Conservation (phyloP, 2,888 invertebrate species). For the Eupelmus urozonus region DNA sequence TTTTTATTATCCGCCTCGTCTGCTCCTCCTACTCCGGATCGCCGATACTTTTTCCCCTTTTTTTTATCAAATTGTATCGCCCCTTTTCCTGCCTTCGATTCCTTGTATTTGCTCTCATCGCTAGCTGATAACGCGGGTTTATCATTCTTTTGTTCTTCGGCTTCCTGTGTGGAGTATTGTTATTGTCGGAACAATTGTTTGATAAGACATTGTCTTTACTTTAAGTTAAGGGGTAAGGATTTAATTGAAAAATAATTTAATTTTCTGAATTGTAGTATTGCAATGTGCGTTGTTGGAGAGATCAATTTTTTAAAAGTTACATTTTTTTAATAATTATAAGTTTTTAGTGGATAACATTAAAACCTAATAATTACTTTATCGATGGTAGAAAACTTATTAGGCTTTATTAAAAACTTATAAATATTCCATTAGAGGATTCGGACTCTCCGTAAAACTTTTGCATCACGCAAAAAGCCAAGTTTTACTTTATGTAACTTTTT, state of each 20-base stretch:
- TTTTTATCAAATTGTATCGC: neutral
- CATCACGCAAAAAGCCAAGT: too few relatives aligned
- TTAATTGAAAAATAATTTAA: too few relatives aligned
- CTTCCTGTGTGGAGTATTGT: neutral
- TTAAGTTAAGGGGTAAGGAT: too few relatives aligned
- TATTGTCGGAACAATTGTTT: neutral
- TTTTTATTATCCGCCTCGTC: slow-evolving; percentile 3
- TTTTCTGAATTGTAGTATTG: too few relatives aligned
- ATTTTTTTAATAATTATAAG: neutral
- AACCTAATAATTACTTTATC: too few relatives aligned
- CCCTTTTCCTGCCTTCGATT: neutral
- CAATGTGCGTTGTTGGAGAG: too few relatives aligned
- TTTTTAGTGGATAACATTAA: too few relatives aligned
- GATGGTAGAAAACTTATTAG: too few relatives aligned
- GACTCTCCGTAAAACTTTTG: neutral
- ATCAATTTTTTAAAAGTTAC: too few relatives aligned
- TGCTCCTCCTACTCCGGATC: neutral
- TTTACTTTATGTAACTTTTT: too few relatives aligned
- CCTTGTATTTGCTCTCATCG: neutral
- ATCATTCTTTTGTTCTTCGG: neutral
- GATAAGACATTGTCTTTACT: neutral
- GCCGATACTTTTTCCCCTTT: neutral
- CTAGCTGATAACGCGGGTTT: slow-evolving; percentile 9
- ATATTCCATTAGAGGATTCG: neutral
- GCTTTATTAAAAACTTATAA: neutral